These are phyloP conservation scores for Eudasyphora cyanicolor DNA, from an alignment of 2,888 invertebrate genomes.

Conservation along the genomic window DNA sequence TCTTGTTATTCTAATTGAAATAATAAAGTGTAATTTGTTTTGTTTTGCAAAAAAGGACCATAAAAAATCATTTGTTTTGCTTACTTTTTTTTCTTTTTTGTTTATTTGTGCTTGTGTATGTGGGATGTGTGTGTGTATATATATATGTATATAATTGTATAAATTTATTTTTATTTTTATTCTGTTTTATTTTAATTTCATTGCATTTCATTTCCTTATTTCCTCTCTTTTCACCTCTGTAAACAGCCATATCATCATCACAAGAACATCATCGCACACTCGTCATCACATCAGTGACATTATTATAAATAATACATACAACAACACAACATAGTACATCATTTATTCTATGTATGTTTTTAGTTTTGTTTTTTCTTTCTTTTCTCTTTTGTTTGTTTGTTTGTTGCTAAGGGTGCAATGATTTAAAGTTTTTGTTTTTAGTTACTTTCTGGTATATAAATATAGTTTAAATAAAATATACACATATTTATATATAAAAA, in stretches of 20 bases:
- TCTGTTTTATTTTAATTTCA: background rate
- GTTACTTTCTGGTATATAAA: background rate
- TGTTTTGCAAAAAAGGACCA: slow-evolving; percentile 1
- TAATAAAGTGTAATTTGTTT: background rate
- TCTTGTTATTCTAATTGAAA: background rate
- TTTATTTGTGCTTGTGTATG: background rate
- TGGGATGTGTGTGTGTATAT: background rate
- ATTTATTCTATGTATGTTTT: no score
- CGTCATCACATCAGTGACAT: background rate
- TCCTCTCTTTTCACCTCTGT: background rate
- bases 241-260: slow-evolving; percentile 37
- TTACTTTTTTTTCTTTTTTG: no score
- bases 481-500: background rate
- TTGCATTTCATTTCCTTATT: slow-evolving; percentile 12
- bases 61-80: no score
- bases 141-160: no score
- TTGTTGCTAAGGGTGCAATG: slow-evolving; percentile 18
- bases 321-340: background rate
- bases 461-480: background rate
- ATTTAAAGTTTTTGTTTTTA: background rate
- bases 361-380: background rate
- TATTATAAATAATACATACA: background rate
- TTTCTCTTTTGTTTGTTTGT: background rate
- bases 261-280: slow-evolving; percentile 20
- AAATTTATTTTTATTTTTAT: background rate